Evolutionary conservation across 2,888 invertebrate genomes (phyloP).

Genomic region (Candidula unifasciata): DNA sequence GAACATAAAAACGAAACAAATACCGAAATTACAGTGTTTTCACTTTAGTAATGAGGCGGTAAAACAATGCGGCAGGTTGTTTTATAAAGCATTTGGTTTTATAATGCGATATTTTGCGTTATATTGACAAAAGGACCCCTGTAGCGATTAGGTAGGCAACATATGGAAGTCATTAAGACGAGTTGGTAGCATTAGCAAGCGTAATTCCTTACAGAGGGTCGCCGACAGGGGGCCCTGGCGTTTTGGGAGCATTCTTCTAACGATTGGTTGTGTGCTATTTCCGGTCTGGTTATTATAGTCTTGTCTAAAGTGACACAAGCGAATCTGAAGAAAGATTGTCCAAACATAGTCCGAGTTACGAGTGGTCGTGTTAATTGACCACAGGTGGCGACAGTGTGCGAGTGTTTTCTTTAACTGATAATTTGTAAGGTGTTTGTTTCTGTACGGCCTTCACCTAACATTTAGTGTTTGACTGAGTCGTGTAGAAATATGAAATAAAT

Average conservation of each 20-base stretch:
- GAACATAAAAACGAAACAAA: background rate
- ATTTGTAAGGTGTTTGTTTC: no score
- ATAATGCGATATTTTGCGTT: background rate
- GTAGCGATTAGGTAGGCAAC: background rate
- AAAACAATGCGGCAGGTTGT: background rate
- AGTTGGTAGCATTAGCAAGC: background rate
- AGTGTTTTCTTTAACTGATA: no score
- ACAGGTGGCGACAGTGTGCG: background rate
- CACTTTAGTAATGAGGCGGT: background rate
- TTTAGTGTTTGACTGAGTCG: no score
- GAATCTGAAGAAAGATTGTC: background rate
- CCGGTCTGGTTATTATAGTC: background rate
- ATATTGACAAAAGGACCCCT: background rate
- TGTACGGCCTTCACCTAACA: no score
- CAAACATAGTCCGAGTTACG: background rate
- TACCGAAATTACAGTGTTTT: background rate
- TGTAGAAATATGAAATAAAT: no score
- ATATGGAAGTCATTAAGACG: background rate
- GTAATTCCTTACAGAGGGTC: background rate
- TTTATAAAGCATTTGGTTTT: background rate
- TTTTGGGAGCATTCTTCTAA: no score
- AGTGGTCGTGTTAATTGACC: constrained; percentile 2
- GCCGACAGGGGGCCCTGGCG: background rate
- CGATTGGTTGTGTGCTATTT: background rate
- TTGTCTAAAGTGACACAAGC: background rate